These are phyloP conservation scores for Botia kubotai DNA, from an alignment of 2,797 vertebrate genomes.

Conservation along the genomic window DNA sequence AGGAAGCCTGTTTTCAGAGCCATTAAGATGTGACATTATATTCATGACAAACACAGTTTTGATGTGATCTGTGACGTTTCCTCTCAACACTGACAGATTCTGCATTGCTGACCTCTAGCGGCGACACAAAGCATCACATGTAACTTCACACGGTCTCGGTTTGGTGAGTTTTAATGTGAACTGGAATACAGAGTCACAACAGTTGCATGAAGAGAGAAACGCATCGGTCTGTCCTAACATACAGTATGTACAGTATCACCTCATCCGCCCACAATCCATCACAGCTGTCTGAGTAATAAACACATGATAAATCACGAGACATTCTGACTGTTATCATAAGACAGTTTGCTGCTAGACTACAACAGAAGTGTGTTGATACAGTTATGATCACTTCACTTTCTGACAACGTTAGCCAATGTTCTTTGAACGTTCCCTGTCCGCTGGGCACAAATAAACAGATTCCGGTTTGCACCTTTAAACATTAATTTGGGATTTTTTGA, in stretches of 20 bases:
- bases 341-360: neutral
- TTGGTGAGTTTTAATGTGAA: conserved; percentile 66
- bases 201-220: conserved; percentile 66
- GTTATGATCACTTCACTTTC: neutral
- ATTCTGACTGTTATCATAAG: neutral
- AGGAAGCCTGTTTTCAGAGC: too few species aligned
- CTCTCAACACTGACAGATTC: neutral
- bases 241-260: conserved; percentile 32
- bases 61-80: neutral
- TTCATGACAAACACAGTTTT: neutral
- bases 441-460: too few species aligned
- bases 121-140: conserved; percentile 14
- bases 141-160: conserved; percentile 6
- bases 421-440: too few species aligned
- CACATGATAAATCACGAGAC: neutral
- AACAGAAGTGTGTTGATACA: too few species aligned
- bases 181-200: conserved; percentile 73
- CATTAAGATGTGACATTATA: neutral
- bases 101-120: conserved; percentile 67
- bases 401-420: too few species aligned
- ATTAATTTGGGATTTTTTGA: neutral
- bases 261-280: neutral
- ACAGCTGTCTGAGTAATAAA: neutral
- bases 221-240: conserved; percentile 71
- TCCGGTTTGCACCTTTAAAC: neutral